phyloP scores from a whole-genome alignment of 1,140 invertebrate species.

The Drosophila ananassae region DNA sequence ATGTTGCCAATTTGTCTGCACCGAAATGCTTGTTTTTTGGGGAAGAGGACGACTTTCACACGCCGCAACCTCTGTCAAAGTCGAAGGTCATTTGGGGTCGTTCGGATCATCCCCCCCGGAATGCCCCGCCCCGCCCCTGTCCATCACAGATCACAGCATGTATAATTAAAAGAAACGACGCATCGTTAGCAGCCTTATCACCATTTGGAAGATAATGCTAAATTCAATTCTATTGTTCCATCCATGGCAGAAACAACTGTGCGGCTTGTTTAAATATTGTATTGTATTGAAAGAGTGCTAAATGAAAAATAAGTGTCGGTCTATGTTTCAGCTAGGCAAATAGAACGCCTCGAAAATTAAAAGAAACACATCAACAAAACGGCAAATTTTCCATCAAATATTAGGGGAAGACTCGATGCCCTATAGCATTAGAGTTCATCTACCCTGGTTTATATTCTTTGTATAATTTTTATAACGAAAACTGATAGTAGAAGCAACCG shows the following conservation, averaged over 20 bases:
- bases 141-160: conserved; percentile 13
- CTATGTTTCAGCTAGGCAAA: conserved; percentile 76
- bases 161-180: conserved; percentile 69
- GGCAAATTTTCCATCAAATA: conserved; percentile 12
- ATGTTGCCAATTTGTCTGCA: conserved; percentile 73
- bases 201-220: conserved; percentile 62
- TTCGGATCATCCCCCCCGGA: neutral
- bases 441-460: neutral
- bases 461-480: neutral
- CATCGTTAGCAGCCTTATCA: conserved; percentile 64
- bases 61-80: conserved; percentile 30
- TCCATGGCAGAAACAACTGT: conserved; percentile 64
- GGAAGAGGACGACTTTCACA: conserved; percentile 62
- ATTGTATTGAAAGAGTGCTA: conserved; percentile 79
- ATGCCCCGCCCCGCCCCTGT: neutral
- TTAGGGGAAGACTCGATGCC: conserved; percentile 32
- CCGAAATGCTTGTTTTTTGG: conserved; percentile 49
- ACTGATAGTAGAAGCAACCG: neutral
- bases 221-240: conserved; percentile 77
- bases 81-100: conserved; percentile 76
- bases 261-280: conserved; percentile 79
- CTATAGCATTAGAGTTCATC: conserved; percentile 1
- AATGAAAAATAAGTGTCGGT: conserved; percentile 73
- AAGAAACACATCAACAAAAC: conserved; percentile 55
- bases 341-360: conserved; percentile 56